phyloP scores from a whole-genome alignment of 2,888 invertebrate genomes.

The Acronicta alni region DNA sequence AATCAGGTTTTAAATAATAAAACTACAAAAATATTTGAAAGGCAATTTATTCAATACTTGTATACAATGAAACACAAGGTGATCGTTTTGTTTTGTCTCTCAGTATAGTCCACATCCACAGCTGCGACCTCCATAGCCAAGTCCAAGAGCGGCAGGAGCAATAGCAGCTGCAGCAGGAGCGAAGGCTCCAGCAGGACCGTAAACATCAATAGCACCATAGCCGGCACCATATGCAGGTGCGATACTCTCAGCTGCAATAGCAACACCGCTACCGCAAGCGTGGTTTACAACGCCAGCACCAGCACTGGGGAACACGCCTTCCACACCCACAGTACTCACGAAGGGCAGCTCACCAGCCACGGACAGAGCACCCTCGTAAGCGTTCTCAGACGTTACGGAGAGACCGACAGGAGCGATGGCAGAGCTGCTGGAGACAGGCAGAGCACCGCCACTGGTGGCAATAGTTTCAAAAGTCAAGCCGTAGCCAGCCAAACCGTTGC shows the following conservation, averaged over 20 bases:
- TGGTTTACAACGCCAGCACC: slow-evolving; percentile 61
- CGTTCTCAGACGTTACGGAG: slow-evolving; percentile 48
- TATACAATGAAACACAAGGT: too few relatives aligned
- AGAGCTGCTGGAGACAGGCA: slow-evolving; percentile 45
- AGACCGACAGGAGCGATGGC: slow-evolving; percentile 41
- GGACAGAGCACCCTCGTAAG: slow-evolving; percentile 47
- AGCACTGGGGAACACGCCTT: slow-evolving; percentile 55
- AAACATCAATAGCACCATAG: background rate
- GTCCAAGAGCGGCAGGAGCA: background rate
- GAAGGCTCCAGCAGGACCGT: background rate
- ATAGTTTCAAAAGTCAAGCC: background rate
- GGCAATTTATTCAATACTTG: too few relatives aligned
- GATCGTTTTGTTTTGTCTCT: slow-evolving; percentile 41
- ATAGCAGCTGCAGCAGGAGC: slow-evolving; percentile 50
- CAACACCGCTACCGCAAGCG: slow-evolving; percentile 59
- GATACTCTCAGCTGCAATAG: background rate
- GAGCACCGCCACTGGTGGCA: slow-evolving; percentile 38
- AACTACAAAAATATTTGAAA: too few relatives aligned
- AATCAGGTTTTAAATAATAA: too few relatives aligned
- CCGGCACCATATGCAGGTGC: too few relatives aligned
- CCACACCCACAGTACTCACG: slow-evolving; percentile 59
- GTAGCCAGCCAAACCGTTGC: background rate
- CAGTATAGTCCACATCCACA: slow-evolving; percentile 9
- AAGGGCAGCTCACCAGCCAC: slow-evolving; percentile 67
- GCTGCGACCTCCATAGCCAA: slow-evolving; percentile 8